These are phyloP conservation scores for Fregata magnificens DNA, from an alignment of 2,113 vertebrate species.

Conservation along the genomic window DNA sequence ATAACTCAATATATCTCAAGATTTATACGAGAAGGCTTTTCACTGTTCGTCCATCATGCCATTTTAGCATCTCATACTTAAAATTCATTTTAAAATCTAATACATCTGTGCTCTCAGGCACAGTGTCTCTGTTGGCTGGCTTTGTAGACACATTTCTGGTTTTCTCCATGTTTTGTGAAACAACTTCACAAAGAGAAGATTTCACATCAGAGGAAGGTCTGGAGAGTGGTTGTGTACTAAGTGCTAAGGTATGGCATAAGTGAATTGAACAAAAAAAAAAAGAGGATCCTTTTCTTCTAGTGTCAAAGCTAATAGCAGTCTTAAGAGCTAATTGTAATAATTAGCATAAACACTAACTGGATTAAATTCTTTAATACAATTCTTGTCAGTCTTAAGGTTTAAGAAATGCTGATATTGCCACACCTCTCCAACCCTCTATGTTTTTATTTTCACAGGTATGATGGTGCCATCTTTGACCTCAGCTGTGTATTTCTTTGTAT, in stretches of 20 bases:
- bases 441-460: slow-evolving; percentile 79
- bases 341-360: not conserved
- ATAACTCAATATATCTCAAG: not conserved
- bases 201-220: not conserved
- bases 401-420: not conserved
- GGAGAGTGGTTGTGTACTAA: not conserved
- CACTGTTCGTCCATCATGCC: not conserved
- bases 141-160: not conserved
- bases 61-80: not conserved
- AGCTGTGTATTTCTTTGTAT: slow-evolving; percentile 94
- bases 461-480: slow-evolving; percentile 96
- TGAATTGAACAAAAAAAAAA: not conserved
- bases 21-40: not conserved
- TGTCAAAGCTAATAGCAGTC: not conserved
- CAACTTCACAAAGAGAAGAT: not conserved
- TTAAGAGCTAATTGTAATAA: not conserved
- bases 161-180: not conserved
- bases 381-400: not conserved
- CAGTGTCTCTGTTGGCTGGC: not conserved
- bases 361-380: not conserved
- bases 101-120: not conserved
- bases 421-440: not conserved
- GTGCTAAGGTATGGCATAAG: not conserved
- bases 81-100: not conserved
- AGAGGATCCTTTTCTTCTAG: not conserved